A percentile compares a stretch with the other conserved stretches of the same genome.
These are phyloP conservation scores for Argyra leucocephala DNA, from an alignment of 2,888 invertebrate species.

Conservation along the genomic window DNA sequence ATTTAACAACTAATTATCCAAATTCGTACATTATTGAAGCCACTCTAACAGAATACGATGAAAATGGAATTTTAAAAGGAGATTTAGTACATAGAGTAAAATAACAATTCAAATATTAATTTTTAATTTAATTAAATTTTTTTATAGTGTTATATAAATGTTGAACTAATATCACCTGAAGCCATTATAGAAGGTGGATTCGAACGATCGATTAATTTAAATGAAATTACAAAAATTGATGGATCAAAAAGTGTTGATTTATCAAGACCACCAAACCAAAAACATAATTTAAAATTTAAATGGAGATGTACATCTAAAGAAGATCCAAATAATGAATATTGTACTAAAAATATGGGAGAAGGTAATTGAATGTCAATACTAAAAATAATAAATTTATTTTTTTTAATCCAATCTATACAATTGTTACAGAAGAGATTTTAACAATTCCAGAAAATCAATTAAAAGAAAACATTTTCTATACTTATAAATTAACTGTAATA, in stretches of 20 bases:
- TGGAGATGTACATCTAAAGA: constrained; percentile 17
- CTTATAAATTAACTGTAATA: background rate
- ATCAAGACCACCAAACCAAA: constrained; percentile 1
- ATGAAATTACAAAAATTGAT: constrained; percentile 4
- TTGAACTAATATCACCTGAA: constrained; percentile 9
- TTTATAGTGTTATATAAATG: constrained; percentile 18
- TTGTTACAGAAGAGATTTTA: constrained; percentile 10
- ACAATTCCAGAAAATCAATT: constrained; percentile 14
- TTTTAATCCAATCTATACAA: too few species aligned
- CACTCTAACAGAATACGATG: background rate
- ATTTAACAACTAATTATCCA: background rate
- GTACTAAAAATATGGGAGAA: constrained; percentile 15
- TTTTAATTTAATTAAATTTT: background rate
- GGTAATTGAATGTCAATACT: constrained; percentile 9
- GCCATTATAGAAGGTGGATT: constrained; percentile 17
- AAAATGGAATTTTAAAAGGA: background rate
- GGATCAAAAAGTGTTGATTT: constrained; percentile 18
- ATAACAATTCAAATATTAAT: background rate
- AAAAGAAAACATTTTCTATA: background rate
- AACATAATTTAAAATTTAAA: constrained; percentile 15
- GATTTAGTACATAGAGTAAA: background rate
- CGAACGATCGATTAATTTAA: constrained; percentile 12
- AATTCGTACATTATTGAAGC: background rate
- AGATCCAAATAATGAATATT: constrained; percentile 8
- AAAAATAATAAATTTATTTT: background rate